Evolutionary conservation across 2,888 invertebrate species (phyloP).

Genomic region (Molorchus minor): DNA sequence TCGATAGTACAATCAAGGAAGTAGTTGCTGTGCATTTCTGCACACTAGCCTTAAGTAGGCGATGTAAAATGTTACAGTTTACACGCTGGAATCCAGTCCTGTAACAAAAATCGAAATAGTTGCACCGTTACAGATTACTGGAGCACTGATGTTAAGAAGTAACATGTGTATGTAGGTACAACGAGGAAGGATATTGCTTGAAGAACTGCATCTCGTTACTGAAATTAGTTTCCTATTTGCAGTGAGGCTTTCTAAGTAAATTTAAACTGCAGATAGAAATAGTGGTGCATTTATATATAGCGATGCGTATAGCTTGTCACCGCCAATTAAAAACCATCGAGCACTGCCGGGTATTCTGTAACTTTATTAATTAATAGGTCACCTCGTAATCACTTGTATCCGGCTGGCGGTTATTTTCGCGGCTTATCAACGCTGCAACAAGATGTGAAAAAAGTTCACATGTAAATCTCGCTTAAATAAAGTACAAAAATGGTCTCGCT

Average conservation of each 20-base stretch:
- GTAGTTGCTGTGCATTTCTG: too few relatives aligned
- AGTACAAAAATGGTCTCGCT: too few relatives aligned
- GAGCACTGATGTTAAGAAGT: background rate
- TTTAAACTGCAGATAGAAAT: constrained; percentile 7
- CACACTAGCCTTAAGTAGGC: too few relatives aligned
- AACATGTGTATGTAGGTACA: too few relatives aligned
- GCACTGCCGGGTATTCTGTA: constrained; percentile 14
- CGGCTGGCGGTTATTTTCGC: constrained; percentile 14
- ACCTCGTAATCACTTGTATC: constrained; percentile 20
- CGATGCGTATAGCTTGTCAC: constrained; percentile 20
- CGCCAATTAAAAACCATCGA: constrained; percentile 23
- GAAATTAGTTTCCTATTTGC: background rate
- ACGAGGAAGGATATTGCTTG: background rate
- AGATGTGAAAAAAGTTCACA: too few relatives aligned
- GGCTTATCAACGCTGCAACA: too few relatives aligned
- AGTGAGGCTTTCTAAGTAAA: background rate
- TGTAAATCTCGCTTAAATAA: too few relatives aligned
- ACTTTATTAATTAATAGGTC: constrained; percentile 26
- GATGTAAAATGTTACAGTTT: too few relatives aligned
- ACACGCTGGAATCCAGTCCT: background rate
- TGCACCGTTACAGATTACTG: background rate
- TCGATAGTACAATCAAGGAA: too few relatives aligned
- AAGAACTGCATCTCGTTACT: background rate
- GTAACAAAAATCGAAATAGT: constrained; percentile 1
- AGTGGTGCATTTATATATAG: constrained; percentile 24